Conservation (phyloP, 2,113 vertebrate genomes). For the Callocephalon fimbriatum region DNA sequence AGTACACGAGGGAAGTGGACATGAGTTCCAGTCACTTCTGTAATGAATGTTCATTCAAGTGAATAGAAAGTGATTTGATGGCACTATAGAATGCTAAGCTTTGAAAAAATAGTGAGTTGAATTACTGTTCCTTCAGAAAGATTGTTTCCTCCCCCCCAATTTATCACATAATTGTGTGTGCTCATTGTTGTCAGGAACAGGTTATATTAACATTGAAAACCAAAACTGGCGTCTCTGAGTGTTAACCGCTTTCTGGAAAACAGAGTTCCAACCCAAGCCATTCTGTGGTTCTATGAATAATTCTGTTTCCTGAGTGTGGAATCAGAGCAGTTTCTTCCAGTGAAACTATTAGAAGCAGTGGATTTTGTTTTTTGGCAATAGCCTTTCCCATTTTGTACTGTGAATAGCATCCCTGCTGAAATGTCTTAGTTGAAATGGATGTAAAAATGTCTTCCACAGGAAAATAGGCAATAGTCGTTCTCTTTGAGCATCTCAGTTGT, state of each 20-base stretch:
- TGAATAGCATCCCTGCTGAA: not conserved
- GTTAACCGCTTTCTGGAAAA: not conserved
- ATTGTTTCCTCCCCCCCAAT: not conserved
- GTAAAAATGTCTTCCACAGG: not conserved
- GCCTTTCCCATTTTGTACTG: not conserved
- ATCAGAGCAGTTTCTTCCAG: not conserved
- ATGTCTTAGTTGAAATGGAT: not conserved
- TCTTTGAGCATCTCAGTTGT: not conserved
- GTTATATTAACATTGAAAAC: not conserved
- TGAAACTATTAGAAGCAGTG: not conserved
- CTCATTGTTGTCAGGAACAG: not conserved
- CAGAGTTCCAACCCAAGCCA: not conserved
- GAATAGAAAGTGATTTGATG: not conserved
- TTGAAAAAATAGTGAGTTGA: not conserved
- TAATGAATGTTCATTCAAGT: not conserved
- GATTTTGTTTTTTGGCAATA: not conserved
- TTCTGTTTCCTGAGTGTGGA: not conserved
- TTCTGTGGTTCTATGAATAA: not conserved
- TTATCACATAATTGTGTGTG: not conserved
- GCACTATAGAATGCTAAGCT: not conserved
- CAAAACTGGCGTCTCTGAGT: not conserved
- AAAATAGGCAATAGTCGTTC: not conserved
- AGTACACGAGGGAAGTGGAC: not conserved
- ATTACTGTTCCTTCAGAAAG: not conserved
- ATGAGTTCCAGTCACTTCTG: not conserved